Evolutionary conservation across 2,888 invertebrate genomes (phyloP), one percentile per base, ranked within the genome.

Genomic region (Phengaris arion): DNA sequence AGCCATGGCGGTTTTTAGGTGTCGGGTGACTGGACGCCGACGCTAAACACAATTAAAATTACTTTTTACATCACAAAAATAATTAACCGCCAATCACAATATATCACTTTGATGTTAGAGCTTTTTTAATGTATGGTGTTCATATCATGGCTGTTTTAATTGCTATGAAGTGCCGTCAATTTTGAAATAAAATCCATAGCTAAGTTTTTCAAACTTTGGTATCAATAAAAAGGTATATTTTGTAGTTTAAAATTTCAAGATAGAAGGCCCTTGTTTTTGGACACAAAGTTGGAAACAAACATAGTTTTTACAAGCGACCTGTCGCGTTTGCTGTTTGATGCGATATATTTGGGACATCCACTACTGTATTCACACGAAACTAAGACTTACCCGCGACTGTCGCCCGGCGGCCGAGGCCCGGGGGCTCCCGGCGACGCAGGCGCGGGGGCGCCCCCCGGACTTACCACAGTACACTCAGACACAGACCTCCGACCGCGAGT

Each of bases 401-500:
- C 64, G 35, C 64, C 64, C 10, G 64, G 15, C 8, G 48, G 10
- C 22, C 35, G 35, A 3, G 35, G 15, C 22, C 22, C 45, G 0
- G 13, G 0, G 10, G 64, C 35, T 10, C 12, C 22, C 10, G 0
- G n/a, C 48, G 15, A 35, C 13, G 54, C 52, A 35, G 54, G 13
- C 48, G 70, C 9, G 22, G 52, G 15, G 12, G 52, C 72, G 7
- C 69, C 72, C 15, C 69, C 75, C 69, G 75, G 75, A 75, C 75
- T 48, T 75, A 75, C 55, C 69, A 81, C 81, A 82, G 78, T 78
- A 76, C 78, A 80, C 78, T 78, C 78, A 78, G 78, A 78, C 78
- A 82, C 79, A 80, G 68, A 77, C 76, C 77, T 77, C 81, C 77
- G 79, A 75, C 79, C 78, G 73, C 75, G 78, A 80, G 81, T 83